Conservation (phyloP, 2,797 vertebrate species). For the Mormyrops attenuatus region DNA sequence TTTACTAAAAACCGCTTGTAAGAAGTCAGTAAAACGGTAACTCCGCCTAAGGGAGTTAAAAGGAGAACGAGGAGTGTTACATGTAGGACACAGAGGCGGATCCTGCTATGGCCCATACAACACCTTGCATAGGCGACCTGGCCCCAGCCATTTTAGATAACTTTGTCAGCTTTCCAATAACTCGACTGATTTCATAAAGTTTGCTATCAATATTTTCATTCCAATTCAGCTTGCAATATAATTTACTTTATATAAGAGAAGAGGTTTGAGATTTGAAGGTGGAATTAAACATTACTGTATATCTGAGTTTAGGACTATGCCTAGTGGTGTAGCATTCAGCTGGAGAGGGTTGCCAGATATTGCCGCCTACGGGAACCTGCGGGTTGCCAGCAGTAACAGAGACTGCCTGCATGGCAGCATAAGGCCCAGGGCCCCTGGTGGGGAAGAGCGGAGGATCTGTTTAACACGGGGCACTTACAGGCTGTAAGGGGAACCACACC, state of each 20-base stretch:
- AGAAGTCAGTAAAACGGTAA: too few species aligned
- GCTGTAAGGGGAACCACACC: slow-evolving; percentile 98
- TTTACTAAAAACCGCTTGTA: too few species aligned
- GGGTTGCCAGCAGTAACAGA: neutral
- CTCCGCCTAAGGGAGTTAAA: too few species aligned
- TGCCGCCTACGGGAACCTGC: neutral
- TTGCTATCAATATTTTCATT: neutral
- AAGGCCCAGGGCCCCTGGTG: neutral
- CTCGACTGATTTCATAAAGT: neutral
- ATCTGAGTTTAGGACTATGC: neutral
- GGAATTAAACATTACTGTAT: neutral
- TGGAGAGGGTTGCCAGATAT: neutral
- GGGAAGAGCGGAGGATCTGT: neutral
- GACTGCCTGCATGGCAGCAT: neutral
- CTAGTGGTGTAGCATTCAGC: neutral
- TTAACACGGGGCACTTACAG: slow-evolving; percentile 70
- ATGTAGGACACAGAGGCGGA: neutral
- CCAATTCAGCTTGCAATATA: neutral
- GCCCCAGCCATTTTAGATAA: neutral
- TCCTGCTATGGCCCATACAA: neutral
- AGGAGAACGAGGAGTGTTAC: neutral
- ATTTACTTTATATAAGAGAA: neutral
- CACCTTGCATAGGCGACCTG: neutral
- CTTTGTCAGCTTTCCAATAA: neutral
- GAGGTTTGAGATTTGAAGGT: neutral